Evolutionary conservation across 1,140 invertebrate genomes (phyloP).

Genomic region (Cydia amplana): DNA sequence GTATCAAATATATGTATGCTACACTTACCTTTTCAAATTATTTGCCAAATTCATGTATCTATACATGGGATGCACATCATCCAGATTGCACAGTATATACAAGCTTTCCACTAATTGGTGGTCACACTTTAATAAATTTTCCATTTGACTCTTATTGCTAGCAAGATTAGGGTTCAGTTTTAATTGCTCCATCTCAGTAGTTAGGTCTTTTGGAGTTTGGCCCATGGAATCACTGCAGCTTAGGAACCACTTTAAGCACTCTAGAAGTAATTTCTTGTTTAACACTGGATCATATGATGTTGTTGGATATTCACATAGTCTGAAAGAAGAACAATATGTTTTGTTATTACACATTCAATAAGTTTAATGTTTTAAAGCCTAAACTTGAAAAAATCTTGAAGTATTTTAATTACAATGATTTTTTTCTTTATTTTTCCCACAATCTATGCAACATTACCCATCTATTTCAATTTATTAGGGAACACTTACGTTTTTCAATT

Average conservation of each 20-base stretch:
- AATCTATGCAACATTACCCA: too few relatives aligned
- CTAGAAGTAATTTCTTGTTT: conserved; percentile 81
- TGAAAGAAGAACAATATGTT: conserved; percentile 52
- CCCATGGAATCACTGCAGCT: conserved; percentile 78
- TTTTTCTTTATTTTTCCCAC: too few relatives aligned
- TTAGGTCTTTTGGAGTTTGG: conserved; percentile 37
- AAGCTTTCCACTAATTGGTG: conserved; percentile 76
- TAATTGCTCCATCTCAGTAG: conserved; percentile 38
- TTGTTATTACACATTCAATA: conserved; percentile 2
- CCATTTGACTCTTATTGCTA: conserved; percentile 41
- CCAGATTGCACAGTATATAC: conserved; percentile 82
- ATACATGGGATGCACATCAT: conserved; percentile 75
- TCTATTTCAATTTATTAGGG: too few relatives aligned
- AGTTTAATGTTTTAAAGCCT: too few relatives aligned
- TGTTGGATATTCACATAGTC: conserved; percentile 75
- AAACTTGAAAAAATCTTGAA: too few relatives aligned
- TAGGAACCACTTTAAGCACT: conserved; percentile 82
- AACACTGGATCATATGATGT: conserved; percentile 81
- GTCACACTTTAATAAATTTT: conserved; percentile 48
- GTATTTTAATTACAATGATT: too few relatives aligned
- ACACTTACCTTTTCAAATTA: conserved; percentile 60
- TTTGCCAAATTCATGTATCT: conserved; percentile 71
- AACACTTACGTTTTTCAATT: too few relatives aligned
- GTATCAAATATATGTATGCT: conserved; percentile 26
- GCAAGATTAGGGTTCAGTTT: conserved; percentile 36